Evolutionary conservation across 2,888 invertebrate species (phyloP), one percentile per base, ranked within the genome.

Genomic region (Mechanitis mazaeus): DNA sequence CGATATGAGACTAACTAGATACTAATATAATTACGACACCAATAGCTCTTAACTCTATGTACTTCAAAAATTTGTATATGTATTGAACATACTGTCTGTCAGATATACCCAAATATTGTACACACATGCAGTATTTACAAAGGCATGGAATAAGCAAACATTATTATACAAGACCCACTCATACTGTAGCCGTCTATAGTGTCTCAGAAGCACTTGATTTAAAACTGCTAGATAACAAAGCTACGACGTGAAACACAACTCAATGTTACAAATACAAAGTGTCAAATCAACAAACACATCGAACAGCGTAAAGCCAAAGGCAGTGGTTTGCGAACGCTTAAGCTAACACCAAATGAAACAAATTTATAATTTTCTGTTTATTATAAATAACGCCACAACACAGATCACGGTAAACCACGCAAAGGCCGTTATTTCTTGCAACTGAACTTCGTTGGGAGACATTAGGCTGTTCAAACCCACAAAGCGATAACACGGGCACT

Each of bases 401-500:
- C 31, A 31, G 50, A 50, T 28, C 50, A 50, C 50, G 50, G 28
- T 50, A 50, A 28, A 50, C 31, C 50, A 50, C 50, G 54, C 63
- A 56, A 62, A 67, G 65, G 65, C 67, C 67, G 65, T 65, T 65
- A 61, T 54, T 58, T 60, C 58, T 54, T 50, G 61, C 55, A 54
- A 63, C 45, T 45, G 42, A 63, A 54, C 46, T 66, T 64, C 66
- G 64, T 66, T 64, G 66, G 66, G 66, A 64, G 55, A 60, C 56
- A 63, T 66, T 66, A 66, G 66, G 66, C 66, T 59, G 53, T 64
- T 59, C 28, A 56, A 53, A 47, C 64, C 63, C 61, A 63, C 59
- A 46, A 80, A 81, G 81, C 81, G 79, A 78, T 82, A 83, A 83
- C 83, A 66, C 61, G 61, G 54, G 54, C 69, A 75, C 75, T 74